phyloP scores from a whole-genome alignment of 2,113 vertebrate species.

The Actenoides lindsayi region DNA sequence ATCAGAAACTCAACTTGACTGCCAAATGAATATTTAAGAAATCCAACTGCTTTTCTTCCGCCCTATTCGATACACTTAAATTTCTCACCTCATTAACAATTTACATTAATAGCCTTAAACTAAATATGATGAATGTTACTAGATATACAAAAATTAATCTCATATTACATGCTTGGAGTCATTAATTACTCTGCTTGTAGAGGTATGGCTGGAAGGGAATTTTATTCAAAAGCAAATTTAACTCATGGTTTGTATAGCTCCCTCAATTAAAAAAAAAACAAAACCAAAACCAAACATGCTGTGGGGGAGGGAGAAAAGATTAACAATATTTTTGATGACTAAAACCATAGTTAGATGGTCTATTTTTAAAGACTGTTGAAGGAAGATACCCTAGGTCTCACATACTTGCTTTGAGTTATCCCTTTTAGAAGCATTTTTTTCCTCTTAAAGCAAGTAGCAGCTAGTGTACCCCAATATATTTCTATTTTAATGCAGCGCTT shows the following conservation, averaged over 20 bases:
- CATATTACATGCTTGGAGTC: constrained; percentile 51
- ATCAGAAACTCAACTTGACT: constrained; percentile 57
- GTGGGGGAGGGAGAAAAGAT: neutral
- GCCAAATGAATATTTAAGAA: constrained; percentile 66
- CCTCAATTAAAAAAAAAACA: neutral
- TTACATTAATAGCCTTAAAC: constrained; percentile 70
- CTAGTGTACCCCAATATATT: neutral
- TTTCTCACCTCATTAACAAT: constrained; percentile 73
- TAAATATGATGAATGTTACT: constrained; percentile 68
- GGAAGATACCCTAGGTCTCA: neutral
- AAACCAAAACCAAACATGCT: neutral
- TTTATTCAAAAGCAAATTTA: constrained; percentile 48
- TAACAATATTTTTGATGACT: neutral
- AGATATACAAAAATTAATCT: constrained; percentile 73
- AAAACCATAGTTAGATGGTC: neutral
- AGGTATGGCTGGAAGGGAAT: constrained; percentile 40
- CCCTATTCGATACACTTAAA: constrained; percentile 17
- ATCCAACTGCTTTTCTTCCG: constrained; percentile 43
- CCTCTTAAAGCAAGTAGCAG: neutral
- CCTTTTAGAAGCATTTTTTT: neutral
- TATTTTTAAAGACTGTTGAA: neutral
- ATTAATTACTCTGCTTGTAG: constrained; percentile 62
- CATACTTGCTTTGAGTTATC: neutral
- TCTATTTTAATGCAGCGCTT: neutral
- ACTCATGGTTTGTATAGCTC: neutral